Base-by-base conservation (phyloP, 2,888 invertebrate genomes). In the Lepetodrilus schrolli region DNA sequence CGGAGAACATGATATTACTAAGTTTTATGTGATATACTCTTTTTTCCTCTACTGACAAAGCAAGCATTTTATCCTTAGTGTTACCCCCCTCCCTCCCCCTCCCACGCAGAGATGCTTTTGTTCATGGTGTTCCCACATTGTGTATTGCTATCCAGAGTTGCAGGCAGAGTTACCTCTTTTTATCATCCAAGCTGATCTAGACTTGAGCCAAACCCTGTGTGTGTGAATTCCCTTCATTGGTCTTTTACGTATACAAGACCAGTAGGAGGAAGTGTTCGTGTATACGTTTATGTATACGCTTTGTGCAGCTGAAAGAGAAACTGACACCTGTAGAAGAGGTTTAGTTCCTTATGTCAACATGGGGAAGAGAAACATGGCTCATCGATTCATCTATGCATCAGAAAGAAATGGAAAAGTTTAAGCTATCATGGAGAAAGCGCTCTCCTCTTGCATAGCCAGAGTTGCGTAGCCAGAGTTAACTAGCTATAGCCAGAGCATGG, bases 1-100 rank as follows among this genome's bases (percentile, higher is more conserved):
- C 34, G 26, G 58, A 58, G 58, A 30, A 58, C 58, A 58, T 58
- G 58, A 58, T 58, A 58, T 58, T 58, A 58, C 58, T 17, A 58
- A 58, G 58, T 58, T 58, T 58, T 58, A 58, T 58, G 58, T 58
- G 58, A 58, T 58, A 58, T 58, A 30, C 30, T 58, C 34, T 30
- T 43, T 17, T 43, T 17, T 58, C 30, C 58, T 58, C 30, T 58
- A 58, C 58, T 58, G 58, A 58, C 58, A 48, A 48, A 48, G 48
- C n/a, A 58, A 58, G 58, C 58, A 58, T 58, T 58, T 58, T 34
- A 26, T 58, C 26, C 58, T 17, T 30, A 58, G 26, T 23, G 26
- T 58, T 48, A 20, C 48, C 17, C 48, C n/a, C n/a, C n/a, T n/a
- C n/a, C n/a, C n/a, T n/a, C n/a, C n/a, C n/a, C n/a, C n/a, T n/a